phyloP scores from a whole-genome alignment of 1,140 invertebrate species.

The Micrasema minimum region DNA sequence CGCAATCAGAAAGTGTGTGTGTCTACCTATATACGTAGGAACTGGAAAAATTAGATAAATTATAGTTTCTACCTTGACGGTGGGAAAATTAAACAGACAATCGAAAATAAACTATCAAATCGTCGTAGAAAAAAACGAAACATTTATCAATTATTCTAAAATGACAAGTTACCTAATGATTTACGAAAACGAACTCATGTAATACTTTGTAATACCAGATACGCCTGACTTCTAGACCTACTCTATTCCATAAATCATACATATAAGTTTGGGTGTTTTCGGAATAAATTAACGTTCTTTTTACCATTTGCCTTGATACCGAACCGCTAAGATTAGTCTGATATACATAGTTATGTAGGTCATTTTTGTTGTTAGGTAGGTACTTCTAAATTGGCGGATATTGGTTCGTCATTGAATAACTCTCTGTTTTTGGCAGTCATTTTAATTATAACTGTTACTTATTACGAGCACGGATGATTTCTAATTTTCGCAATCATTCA shows the following conservation, averaged over 20 bases:
- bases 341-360: too few relatives aligned
- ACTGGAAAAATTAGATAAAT: neutral
- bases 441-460: slow-evolving; percentile 1
- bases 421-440: neutral
- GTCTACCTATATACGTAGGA: neutral
- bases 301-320: too few relatives aligned
- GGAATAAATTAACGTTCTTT: too few relatives aligned
- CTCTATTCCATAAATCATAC: too few relatives aligned
- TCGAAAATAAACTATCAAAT: too few relatives aligned
- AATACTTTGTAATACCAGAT: too few relatives aligned
- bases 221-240: too few relatives aligned
- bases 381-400: neutral
- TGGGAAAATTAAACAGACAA: neutral
- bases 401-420: slow-evolving; percentile 14
- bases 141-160: neutral
- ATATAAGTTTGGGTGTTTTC: too few relatives aligned
- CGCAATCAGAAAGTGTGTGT: neutral
- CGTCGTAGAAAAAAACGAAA: neutral
- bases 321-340: too few relatives aligned
- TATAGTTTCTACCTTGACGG: neutral
- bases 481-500: slow-evolving; percentile 22
- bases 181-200: too few relatives aligned
- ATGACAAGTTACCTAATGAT: neutral
- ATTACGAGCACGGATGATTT: slow-evolving; percentile 8
- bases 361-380: too few relatives aligned